Base-by-base conservation (phyloP, 2,113 vertebrate species). In the Himantopus leucocephalus region DNA sequence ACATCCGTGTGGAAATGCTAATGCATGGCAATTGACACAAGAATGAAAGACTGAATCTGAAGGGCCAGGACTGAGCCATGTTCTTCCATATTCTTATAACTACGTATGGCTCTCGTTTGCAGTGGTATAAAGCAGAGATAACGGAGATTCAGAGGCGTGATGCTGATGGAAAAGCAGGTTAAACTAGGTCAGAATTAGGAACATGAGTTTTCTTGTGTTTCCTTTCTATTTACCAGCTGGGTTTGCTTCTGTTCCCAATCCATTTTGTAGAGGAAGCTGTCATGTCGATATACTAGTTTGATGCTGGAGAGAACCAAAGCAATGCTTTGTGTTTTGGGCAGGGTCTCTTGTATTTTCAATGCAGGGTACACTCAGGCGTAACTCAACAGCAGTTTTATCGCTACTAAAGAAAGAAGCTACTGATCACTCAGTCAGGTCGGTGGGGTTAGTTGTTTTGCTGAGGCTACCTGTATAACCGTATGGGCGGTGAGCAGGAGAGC, bases 241-340 rank as follows among this genome's bases (percentile, higher is more conserved):
- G 3, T 70, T 75, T 90, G 27, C 37, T 76, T 39, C 71, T 72
- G 14, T 68, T 72, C 12, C 53, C 39, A 41, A 1, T 17, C 17
- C 29, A 5, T 73, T 58, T 27, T 48, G 15, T 3, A 30, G 45
- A 66, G 56, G 71, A 17, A 88, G 27, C 47, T 10, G 1, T 29
- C 52, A 8, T 3, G 2, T 14, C 3, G 8, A 16, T 13, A 8
- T 24, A 24, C 5, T 1, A 3, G 14, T 34, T 59, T 3, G 3
- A 5, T 15, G 27, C 37, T 70, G 14, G 29, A 80, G n/a, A 90
- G 27, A 83, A 14, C 8, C 60, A 43, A 50, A 77, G 52, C 19
- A 22, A 19, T 19, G 19, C 39, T 86, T 52, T 50, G 30, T 30
- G 12, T 82, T 70, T 84, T 15, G 52, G 34, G 32, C n/a, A 74